Base-by-base conservation (phyloP, 2,797 vertebrate genomes). In the Parauchenoglanis punctatus region DNA sequence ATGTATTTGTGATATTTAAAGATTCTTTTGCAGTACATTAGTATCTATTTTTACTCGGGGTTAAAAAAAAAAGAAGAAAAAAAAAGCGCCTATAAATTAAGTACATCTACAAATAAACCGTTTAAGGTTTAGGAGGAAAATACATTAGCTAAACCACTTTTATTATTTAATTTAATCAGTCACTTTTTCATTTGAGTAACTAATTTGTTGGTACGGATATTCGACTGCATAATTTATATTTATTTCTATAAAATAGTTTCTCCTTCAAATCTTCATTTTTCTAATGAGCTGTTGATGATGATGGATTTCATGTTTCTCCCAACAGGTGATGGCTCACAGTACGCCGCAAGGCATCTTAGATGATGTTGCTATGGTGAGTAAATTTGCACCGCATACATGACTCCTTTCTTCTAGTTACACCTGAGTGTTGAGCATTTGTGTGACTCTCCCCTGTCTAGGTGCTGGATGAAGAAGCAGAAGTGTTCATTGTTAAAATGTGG, bases 401-500 rank as follows among this genome's bases (percentile, higher is more conserved):
- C 25, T 58, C 1, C 7, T 2, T 18, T 11, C 6, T 28, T 18
- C 12, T 82, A 5, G 7, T 67, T 7, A 7, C 13, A 68, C 4
- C 0, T 67, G n/a, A 1, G 20, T 52, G 17, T 67, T 52, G 20
- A 83, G 46, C n/a, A 13, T 81, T 63, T 67, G 61, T 67, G 8
- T 4, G 1, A 20, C n/a, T 23, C 52, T 28, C 1, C 40, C 2
- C 81, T 76, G 49, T 91, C 23, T 90, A 99, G 98, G 98, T 99
- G 91, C 96, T 99, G 75, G 98, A 99, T 93, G 99, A 99, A 97
- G 99, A 99, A 95, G 99, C 99, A 40, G 98, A 99, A 94, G 98
- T 99, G 92, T 99, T 99, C 94, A 98, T 99, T 89, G 99, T 99
- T 92, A 99, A 99, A 97, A 99, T 99, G 99, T 99, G 99, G 99